Evolutionary conservation across 2,797 vertebrate species (phyloP).

Genomic region (Moxostoma hubbsi): DNA sequence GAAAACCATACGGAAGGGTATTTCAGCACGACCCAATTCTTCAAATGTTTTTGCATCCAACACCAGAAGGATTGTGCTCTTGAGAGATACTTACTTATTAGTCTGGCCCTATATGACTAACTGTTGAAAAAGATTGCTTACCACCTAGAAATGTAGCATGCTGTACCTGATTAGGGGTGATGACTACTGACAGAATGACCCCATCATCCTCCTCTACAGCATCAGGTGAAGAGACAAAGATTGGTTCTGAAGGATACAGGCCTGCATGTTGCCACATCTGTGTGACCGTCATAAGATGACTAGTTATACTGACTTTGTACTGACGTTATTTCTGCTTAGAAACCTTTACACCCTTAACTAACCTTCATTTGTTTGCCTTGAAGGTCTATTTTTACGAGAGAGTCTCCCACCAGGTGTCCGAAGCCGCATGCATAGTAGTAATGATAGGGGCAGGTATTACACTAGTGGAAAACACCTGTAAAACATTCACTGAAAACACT

Average conservation of each 20-base stretch:
- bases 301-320: not conserved
- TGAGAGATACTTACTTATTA: constrained; percentile 44
- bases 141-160: not conserved
- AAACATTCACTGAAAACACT: no score
- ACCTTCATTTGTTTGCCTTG: constrained; percentile 76
- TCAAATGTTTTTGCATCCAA: constrained; percentile 81
- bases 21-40: constrained; percentile 80
- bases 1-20: constrained; percentile 81
- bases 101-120: not conserved
- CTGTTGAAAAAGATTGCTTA: not conserved
- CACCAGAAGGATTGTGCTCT: constrained; percentile 79
- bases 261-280: constrained; percentile 88
- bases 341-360: not conserved
- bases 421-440: constrained; percentile 92
- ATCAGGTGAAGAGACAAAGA: constrained; percentile 86
- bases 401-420: constrained; percentile 85
- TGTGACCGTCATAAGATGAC: not conserved
- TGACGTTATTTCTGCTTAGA: no score
- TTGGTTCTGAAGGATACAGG: constrained; percentile 88
- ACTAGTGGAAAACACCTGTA: no score
- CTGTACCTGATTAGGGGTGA: constrained; percentile 83
- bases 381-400: constrained; percentile 87
- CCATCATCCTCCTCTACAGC: constrained; percentile 86
- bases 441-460: constrained; percentile 82
- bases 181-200: constrained; percentile 87